Base-by-base conservation (phyloP, 2,888 invertebrate genomes). In the Sympetrum striolatum region DNA sequence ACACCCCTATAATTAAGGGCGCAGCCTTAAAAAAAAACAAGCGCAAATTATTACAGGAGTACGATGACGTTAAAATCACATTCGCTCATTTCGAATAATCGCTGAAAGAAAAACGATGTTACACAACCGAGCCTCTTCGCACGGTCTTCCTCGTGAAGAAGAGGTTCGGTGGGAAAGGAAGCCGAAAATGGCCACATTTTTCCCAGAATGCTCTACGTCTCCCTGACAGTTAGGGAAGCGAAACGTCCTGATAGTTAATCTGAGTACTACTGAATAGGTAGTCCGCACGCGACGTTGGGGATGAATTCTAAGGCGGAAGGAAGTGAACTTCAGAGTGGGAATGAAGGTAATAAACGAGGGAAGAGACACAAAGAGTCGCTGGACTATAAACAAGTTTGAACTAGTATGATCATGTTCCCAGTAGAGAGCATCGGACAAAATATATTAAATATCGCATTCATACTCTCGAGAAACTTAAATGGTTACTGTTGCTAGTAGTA, bases 241-340 rank as follows among this genome's bases (percentile, higher is more conserved):
- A 86, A 37, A 86, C 60, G 58, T 60, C 60, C 60, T 37, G 18
- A 31, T 25, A 39, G 60, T 60, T 86, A 86, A 86, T 86, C 60
- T 22, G 37, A 37, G 37, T 37, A 60, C 37, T 64, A 37, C 60
- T 60, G 58, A 86, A 86, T 86, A 86, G 60, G 60, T 53, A 37
- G 86, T 60, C 86, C 35, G 37, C 86, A 31, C 60, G 86, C 86
- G 86, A 86, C 37, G 86, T 8, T 60, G 14, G 35, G 86, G 86
- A 60, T 18, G 86, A 25, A 31, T 25, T 60, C 37, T 81, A 18
- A 81, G 81, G 44, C 31, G 60, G 22, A 22, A 86, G 31, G n/a
- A 15, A n/a, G 60, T 60, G 82, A 22, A 58, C 58, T 8, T 35
- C 5, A 37, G 64, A 58, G 58, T 31, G n/a, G 81, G 81, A 53